phyloP scores from a whole-genome alignment of 2,113 vertebrate genomes.

The Callionymus lyra region DNA sequence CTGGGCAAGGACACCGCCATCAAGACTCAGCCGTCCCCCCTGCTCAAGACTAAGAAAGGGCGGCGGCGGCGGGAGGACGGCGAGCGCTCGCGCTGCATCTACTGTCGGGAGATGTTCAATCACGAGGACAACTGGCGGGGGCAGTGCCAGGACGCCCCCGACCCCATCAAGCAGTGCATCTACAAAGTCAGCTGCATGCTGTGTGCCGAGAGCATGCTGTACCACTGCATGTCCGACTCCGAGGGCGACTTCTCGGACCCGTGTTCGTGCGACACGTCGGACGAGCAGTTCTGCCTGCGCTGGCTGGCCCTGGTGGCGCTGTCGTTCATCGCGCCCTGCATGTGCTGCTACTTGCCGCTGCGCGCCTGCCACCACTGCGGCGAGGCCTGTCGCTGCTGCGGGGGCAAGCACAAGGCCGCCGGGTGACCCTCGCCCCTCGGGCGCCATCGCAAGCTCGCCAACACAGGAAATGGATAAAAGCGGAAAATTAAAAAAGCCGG shows the following conservation, averaged over 20 bases:
- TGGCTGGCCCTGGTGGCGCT: constrained; percentile 95
- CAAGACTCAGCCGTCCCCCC: constrained; percentile 85
- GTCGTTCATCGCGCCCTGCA: constrained; percentile 93
- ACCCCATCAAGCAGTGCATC: constrained; percentile 96
- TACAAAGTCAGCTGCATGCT: constrained; percentile 99
- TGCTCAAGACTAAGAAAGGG: constrained; percentile 83
- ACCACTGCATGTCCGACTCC: constrained; percentile 99
- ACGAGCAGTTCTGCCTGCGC: constrained; percentile 97
- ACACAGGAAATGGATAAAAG: constrained; percentile 60
- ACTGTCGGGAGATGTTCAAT: constrained; percentile 98
- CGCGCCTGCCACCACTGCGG: constrained; percentile 94
- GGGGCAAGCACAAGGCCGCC: constrained; percentile 96
- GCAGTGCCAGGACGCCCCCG: constrained; percentile 93
- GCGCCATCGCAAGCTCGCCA: constrained; percentile 57
- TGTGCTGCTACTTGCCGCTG: constrained; percentile 98
- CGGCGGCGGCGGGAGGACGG: constrained; percentile 93
- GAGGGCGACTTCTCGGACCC: constrained; percentile 98
- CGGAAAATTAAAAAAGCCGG: constrained; percentile 57
- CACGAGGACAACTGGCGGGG: constrained; percentile 95
- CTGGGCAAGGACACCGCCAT: constrained; percentile 78
- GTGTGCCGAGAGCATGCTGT: constrained; percentile 98
- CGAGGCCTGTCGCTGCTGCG: constrained; percentile 93
- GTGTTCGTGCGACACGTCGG: constrained; percentile 95
- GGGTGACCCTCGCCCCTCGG: constrained; percentile 73
- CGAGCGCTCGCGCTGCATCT: constrained; percentile 92